Conservation (phyloP, 2,113 vertebrate genomes). For the Conger conger region DNA sequence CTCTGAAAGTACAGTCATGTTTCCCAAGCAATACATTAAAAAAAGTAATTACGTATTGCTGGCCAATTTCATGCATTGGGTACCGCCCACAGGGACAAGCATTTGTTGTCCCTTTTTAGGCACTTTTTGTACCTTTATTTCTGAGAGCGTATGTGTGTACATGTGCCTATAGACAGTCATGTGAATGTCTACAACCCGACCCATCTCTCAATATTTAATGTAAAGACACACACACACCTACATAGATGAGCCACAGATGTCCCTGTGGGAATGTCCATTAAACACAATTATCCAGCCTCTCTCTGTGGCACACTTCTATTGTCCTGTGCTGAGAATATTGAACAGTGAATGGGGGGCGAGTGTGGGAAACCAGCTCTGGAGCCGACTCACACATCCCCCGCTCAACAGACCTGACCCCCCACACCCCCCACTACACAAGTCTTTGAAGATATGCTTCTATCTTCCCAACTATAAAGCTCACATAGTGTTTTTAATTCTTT, state of each 20-base stretch:
- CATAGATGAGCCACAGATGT: slow-evolving; percentile 9
- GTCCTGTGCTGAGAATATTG: slow-evolving; percentile 56
- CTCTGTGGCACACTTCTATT: slow-evolving; percentile 69
- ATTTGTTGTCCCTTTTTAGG: too few relatives aligned
- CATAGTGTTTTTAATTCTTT: too few relatives aligned
- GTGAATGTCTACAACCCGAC: too few relatives aligned
- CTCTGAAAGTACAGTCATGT: too few relatives aligned
- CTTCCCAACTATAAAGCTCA: too few relatives aligned
- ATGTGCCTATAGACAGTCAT: too few relatives aligned
- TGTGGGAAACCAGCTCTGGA: slow-evolving; percentile 64
- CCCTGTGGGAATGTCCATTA: slow-evolving; percentile 45
- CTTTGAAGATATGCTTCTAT: background rate
- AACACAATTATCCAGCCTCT: slow-evolving; percentile 49
- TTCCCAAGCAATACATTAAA: too few relatives aligned
- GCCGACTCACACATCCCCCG: slow-evolving; percentile 67
- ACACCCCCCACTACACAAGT: background rate
- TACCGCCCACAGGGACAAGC: too few relatives aligned
- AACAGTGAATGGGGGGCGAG: slow-evolving; percentile 59
- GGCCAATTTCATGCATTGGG: too few relatives aligned
- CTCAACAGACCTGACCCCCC: slow-evolving; percentile 64
- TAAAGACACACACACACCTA: background rate
- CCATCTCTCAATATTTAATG: background rate
- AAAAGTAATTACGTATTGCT: too few relatives aligned
- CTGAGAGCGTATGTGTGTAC: too few relatives aligned
- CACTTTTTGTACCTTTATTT: too few relatives aligned